These are phyloP conservation scores for Malacosoma neustria DNA, from an alignment of 2,888 invertebrate genomes.

Conservation along the genomic window DNA sequence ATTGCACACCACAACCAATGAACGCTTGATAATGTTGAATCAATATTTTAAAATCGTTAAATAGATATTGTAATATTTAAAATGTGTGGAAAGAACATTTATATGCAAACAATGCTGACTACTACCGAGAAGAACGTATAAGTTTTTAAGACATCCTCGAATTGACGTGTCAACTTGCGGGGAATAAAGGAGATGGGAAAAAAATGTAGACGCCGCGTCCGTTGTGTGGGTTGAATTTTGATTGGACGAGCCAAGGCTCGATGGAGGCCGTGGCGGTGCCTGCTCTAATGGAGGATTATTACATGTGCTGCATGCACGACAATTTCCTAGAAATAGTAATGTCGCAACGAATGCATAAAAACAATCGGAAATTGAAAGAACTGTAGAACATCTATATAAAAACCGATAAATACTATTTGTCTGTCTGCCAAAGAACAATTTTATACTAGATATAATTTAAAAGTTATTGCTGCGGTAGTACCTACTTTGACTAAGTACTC, in stretches of 20 bases:
- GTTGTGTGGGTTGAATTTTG: slow-evolving; percentile 43
- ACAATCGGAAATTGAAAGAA: slow-evolving; percentile 5
- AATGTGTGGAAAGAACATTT: slow-evolving; percentile 30
- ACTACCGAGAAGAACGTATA: slow-evolving; percentile 28
- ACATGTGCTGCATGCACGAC: slow-evolving; percentile 22
- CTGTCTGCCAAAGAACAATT: too few relatives aligned
- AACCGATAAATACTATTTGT: too few relatives aligned
- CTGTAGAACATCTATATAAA: too few relatives aligned
- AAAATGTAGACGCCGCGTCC: slow-evolving; percentile 32
- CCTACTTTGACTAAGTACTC: too few relatives aligned
- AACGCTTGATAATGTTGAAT: slow-evolving; percentile 11
- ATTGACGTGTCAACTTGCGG: slow-evolving; percentile 45
- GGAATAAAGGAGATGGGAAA: slow-evolving; percentile 37
- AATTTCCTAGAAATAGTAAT: slow-evolving; percentile 18
- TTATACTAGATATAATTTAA: too few relatives aligned
- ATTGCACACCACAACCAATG: slow-evolving; percentile 22
- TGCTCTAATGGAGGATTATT: slow-evolving; percentile 13
- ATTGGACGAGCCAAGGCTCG: slow-evolving; percentile 24
- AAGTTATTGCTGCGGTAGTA: too few relatives aligned
- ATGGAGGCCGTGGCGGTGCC: slow-evolving; percentile 1
- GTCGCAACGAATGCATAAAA: slow-evolving; percentile 2
- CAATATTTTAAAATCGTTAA: slow-evolving; percentile 20
- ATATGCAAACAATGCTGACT: slow-evolving; percentile 27
- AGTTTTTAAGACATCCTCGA: slow-evolving; percentile 45
- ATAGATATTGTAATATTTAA: slow-evolving; percentile 25